Evolutionary conservation across 2,113 vertebrate genomes (phyloP).

Genomic region (Coptodon rendalli): DNA sequence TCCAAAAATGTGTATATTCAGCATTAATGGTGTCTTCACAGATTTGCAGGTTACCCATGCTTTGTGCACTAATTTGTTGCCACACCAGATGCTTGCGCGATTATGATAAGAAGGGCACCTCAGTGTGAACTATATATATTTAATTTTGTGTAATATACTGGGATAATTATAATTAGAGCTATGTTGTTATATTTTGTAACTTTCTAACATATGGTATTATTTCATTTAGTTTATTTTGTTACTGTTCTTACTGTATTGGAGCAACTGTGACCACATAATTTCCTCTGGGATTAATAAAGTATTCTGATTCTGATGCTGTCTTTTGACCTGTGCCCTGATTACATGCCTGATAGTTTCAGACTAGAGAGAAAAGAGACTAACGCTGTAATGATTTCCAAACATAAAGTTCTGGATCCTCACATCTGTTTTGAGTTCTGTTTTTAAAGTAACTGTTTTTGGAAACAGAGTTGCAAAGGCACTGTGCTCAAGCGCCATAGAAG

Average conservation of each 20-base stretch:
- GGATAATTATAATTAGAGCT: background rate
- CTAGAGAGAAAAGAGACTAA: background rate
- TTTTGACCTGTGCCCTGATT: background rate
- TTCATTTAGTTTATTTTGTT: background rate
- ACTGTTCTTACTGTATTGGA: background rate
- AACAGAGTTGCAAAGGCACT: background rate
- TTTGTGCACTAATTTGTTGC: background rate
- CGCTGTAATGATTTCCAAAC: background rate
- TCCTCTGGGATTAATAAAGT: background rate
- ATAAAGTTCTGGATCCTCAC: background rate
- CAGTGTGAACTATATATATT: background rate
- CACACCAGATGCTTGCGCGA: fast-evolving
- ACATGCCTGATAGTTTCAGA: background rate
- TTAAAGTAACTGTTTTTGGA: background rate
- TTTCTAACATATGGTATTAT: background rate
- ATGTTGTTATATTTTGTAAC: background rate
- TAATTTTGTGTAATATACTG: background rate
- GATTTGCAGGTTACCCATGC: background rate
- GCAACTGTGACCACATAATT: background rate
- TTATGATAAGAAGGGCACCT: background rate
- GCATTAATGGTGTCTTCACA: background rate
- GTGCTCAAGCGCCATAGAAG: background rate
- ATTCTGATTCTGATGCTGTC: background rate
- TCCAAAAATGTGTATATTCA: background rate
- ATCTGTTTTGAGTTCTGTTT: background rate